A percentile compares a stretch with the other conserved stretches of the same genome.
Conservation (phyloP, 1,140 invertebrate genomes). For the Temnothorax longispinosus region DNA sequence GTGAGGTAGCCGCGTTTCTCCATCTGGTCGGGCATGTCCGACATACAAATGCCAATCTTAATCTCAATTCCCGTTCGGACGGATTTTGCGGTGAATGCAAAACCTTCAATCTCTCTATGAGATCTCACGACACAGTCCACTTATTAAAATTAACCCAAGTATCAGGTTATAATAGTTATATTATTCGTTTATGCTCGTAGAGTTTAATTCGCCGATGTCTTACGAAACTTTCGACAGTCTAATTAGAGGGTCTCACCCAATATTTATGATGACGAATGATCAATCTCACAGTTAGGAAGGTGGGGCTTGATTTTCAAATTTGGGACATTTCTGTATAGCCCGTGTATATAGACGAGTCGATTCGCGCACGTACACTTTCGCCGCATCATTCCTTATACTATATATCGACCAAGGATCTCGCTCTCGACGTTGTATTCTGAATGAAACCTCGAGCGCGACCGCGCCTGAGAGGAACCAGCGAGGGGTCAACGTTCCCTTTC, state of each 20-base stretch:
- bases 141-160: background rate
- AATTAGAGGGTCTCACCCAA: background rate
- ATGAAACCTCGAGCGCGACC: slow-evolving; percentile 66
- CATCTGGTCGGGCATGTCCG: background rate
- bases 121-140: background rate
- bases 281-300: background rate
- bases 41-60: background rate
- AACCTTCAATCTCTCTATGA: background rate
- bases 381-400: slow-evolving; percentile 63
- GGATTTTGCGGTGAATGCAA: background rate
- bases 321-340: background rate
- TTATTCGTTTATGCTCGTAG: background rate
- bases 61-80: background rate
- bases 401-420: slow-evolving; percentile 65
- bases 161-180: background rate
- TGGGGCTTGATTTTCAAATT: background rate
- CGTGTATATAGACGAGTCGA: background rate
- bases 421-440: slow-evolving; percentile 69
- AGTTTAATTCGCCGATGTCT: background rate
- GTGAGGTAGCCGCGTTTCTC: background rate
- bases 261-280: background rate
- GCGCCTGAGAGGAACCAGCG: slow-evolving; percentile 62
- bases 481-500: slow-evolving; percentile 71
- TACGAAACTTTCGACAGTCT: background rate
- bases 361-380: slow-evolving; percentile 39